A percentile compares a stretch with the other conserved stretches of the same genome.
These are phyloP conservation scores for Ochlodes sylvanus DNA, from an alignment of 2,888 invertebrate species.

Conservation along the genomic window DNA sequence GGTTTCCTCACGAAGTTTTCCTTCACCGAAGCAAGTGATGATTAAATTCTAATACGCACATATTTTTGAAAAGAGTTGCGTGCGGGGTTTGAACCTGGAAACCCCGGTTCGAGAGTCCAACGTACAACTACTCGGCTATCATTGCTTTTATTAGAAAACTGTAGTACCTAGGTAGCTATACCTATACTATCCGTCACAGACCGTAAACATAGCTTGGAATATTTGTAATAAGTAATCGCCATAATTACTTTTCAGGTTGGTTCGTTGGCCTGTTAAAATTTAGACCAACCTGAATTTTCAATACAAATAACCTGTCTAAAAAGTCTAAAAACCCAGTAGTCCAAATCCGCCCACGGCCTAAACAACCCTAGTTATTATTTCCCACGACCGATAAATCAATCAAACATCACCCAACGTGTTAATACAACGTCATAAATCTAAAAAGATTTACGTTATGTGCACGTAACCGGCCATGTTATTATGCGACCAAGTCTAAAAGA, in stretches of 20 bases:
- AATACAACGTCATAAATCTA: constrained; percentile 74
- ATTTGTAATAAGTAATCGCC: too few relatives aligned
- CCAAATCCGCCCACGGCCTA: constrained; percentile 66
- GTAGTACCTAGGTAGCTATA: too few relatives aligned
- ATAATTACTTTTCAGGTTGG: neutral
- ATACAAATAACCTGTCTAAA: constrained; percentile 43
- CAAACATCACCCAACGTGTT: constrained; percentile 72
- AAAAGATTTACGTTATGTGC: constrained; percentile 73
- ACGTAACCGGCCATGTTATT: constrained; percentile 60
- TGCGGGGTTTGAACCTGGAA: too few relatives aligned
- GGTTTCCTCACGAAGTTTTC: too few relatives aligned
- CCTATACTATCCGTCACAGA: too few relatives aligned
- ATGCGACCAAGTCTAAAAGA: constrained; percentile 59
- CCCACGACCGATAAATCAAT: constrained; percentile 76
- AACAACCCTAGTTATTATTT: constrained; percentile 67
- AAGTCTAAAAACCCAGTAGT: constrained; percentile 46
- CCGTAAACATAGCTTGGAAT: too few relatives aligned
- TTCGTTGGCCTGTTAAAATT: constrained; percentile 30
- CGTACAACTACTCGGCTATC: too few relatives aligned
- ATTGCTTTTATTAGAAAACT: too few relatives aligned
- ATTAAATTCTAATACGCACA: too few relatives aligned
- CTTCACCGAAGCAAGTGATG: too few relatives aligned
- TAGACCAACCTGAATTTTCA: constrained; percentile 17
- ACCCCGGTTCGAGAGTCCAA: too few relatives aligned
- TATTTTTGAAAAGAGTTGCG: too few relatives aligned